A percentile compares a stretch with the other conserved stretches of the same genome.
Evolutionary conservation across 2,888 invertebrate genomes (phyloP).

Genomic region (Crematogaster levior): DNA sequence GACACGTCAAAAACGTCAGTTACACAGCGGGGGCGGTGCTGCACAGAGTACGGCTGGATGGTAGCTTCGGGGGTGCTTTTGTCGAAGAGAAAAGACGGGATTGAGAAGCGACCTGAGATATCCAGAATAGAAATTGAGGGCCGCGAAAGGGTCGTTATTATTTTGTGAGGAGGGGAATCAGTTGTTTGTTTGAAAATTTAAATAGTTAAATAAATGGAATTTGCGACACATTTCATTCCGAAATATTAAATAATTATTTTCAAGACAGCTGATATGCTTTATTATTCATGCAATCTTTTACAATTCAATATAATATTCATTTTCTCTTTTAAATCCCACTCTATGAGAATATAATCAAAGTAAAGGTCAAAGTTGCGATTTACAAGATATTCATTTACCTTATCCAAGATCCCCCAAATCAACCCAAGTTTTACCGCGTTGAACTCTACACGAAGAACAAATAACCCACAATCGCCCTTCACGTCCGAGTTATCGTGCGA

Average conservation of each 20-base stretch:
- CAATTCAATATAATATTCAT: not conserved
- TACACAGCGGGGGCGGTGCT: slow-evolving; percentile 74
- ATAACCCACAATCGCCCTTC: slow-evolving; percentile 62
- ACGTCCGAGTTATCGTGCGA: slow-evolving; percentile 72
- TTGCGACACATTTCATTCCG: not conserved
- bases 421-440: slow-evolving; percentile 26
- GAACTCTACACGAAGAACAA: slow-evolving; percentile 26
- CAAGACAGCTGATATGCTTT: not conserved
- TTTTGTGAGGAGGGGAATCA: slow-evolving; percentile 58
- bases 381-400: slow-evolving; percentile 30
- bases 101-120: slow-evolving; percentile 36
- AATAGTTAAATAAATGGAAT: slow-evolving; percentile 22
- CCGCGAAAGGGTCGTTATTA: slow-evolving; percentile 55
- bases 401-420: slow-evolving; percentile 23
- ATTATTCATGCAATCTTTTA: not conserved
- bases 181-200: slow-evolving; percentile 39
- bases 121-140: slow-evolving; percentile 58
- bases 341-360: not conserved
- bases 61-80: slow-evolving; percentile 56
- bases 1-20: slow-evolving; percentile 84
- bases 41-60: slow-evolving; percentile 72
- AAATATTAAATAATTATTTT: not conserved
- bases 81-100: slow-evolving; percentile 46
- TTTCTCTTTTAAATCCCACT: not conserved
- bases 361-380: slow-evolving; percentile 9